phyloP scores from a whole-genome alignment of 2,113 vertebrate species.

The Buteo buteo region DNA sequence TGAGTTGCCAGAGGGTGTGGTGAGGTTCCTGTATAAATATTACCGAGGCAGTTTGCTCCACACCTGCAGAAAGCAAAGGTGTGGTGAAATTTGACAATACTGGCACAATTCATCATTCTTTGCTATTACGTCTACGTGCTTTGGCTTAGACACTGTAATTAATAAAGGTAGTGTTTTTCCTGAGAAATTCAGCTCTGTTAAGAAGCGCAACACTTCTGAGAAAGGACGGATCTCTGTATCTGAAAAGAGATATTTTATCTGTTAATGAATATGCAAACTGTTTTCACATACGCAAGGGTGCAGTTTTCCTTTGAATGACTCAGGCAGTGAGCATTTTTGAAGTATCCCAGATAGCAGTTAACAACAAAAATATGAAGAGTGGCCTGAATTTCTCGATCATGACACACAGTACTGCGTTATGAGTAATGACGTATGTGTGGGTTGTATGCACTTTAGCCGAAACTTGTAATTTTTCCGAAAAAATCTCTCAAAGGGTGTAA shows the following conservation, averaged over 20 bases:
- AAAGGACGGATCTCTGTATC: background rate
- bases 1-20: slow-evolving; percentile 45
- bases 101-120: background rate
- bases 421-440: background rate
- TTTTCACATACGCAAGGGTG: background rate
- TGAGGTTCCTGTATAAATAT: background rate
- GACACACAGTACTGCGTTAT: background rate
- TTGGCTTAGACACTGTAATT: background rate
- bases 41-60: slow-evolving; percentile 17
- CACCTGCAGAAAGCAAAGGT: slow-evolving; percentile 26
- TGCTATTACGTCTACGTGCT: background rate
- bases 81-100: slow-evolving; percentile 11
- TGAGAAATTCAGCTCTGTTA: background rate
- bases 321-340: background rate
- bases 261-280: background rate
- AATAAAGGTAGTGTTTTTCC: background rate
- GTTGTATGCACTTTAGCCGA: background rate
- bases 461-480: background rate
- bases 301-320: slow-evolving; percentile 8
- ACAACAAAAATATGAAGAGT: background rate
- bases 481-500: background rate
- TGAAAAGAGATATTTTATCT: background rate
- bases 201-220: background rate
- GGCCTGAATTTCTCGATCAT: background rate
- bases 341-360: background rate